Evolutionary conservation across 2,888 invertebrate genomes (phyloP), one percentile per base, ranked within the genome.

Genomic region (Ophioninae sp.): DNA sequence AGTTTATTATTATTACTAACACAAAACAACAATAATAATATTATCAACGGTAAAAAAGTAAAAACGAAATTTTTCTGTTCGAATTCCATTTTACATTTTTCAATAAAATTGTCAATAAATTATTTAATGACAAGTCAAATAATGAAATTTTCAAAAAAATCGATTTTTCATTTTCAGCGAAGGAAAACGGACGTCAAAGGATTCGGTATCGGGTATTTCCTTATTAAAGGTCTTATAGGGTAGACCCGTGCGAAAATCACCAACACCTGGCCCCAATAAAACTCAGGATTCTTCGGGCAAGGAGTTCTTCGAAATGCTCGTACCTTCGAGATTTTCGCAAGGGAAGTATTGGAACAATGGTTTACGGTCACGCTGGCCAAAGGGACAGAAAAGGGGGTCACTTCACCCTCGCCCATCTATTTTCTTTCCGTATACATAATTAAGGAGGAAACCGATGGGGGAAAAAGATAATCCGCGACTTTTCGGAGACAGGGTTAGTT

Each of bases 201-300:
- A 39, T 65, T 65, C 39, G 9, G 39, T 39, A 10, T 65, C 20
- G 39, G 6, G 39, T 65, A 2, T 37, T n/a, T 37, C 39, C 9
- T 20, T 2, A n/a, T n/a, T 37, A 39, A 8, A 37, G 39, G 8
- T 9, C 8, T 6, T 23, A 3, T 13, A 65, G 8, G n/a, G 64
- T 64, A 37, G n/a, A 37, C 39, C n/a, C n/a, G 17, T 39, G 9
- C 39, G 9, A 17, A n/a, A 64, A 64, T 39, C n/a, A 23, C 37
- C 10, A 7, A 23, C 64, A 65, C 39, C 64, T 65, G 64, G 64
- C 39, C 39, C 20, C 1, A 65, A 65, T 65, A 65, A 65, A 65
- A 65, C 64, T 65, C 1, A 7, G 64, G 39, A 65, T 2, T 17
- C 17, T 39, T 13, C 37, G 37, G 17, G 37, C 51, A 17, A 6